phyloP scores from a whole-genome alignment of 1,140 invertebrate species.

The Caenorhabditis tropicalis region DNA sequence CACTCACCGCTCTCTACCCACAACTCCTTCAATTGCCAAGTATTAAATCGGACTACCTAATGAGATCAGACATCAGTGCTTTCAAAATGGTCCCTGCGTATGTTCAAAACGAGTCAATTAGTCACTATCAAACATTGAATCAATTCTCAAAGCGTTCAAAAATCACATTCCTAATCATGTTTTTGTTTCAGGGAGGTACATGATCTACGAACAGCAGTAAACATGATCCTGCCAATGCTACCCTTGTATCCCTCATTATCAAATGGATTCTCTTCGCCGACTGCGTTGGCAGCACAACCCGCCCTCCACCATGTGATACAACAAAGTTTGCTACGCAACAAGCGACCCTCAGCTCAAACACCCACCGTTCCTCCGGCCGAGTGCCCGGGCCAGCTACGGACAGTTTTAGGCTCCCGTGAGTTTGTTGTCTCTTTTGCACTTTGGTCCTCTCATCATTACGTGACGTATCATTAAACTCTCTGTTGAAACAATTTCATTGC shows the following conservation, averaged over 20 bases:
- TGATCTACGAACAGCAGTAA: slow-evolving; percentile 17
- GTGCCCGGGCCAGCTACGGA: slow-evolving; percentile 25
- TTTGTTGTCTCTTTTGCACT: background rate
- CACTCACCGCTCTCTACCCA: background rate
- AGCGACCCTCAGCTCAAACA: slow-evolving; percentile 6
- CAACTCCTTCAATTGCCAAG: background rate
- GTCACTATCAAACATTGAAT: background rate
- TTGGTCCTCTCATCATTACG: background rate
- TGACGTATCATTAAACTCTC: background rate
- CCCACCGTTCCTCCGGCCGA: slow-evolving; percentile 26
- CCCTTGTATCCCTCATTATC: background rate
- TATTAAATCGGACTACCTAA: background rate
- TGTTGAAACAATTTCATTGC: background rate
- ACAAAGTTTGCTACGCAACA: slow-evolving; percentile 1
- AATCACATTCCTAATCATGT: background rate
- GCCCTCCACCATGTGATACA: background rate
- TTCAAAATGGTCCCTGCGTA: background rate
- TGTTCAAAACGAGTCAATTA: background rate
- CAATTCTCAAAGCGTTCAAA: background rate
- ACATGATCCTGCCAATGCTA: slow-evolving; percentile 22
- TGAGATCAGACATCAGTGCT: background rate
- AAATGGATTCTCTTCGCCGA: background rate
- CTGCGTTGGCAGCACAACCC: background rate
- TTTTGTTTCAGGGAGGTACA: background rate
- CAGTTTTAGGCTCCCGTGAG: slow-evolving; percentile 24